These are phyloP conservation scores for Antigone vipio DNA, from an alignment of 2,113 vertebrate species.

Conservation along the genomic window DNA sequence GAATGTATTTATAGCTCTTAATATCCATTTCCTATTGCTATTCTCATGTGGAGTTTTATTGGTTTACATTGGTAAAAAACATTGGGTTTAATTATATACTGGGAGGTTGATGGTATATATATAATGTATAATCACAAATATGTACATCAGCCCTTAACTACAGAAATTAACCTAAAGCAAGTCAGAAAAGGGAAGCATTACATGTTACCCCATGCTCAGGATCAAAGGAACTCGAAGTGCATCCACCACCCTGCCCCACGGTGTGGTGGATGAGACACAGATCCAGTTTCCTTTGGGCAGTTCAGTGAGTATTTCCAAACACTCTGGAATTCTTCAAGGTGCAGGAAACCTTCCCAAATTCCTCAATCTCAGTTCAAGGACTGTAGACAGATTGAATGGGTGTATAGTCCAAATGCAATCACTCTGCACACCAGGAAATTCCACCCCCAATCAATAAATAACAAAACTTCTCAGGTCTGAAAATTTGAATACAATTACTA, in stretches of 20 bases:
- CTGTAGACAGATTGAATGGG: not conserved
- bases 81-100: not conserved
- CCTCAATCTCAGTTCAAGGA: not conserved
- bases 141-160: not conserved
- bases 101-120: not conserved
- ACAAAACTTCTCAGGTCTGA: not conserved
- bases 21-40: not conserved
- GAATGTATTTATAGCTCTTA: not conserved
- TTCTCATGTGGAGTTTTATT: not conserved
- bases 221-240: not conserved
- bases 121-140: not conserved
- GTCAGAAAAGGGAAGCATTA: not conserved
- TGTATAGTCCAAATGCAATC: not conserved
- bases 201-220: not conserved
- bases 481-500: not conserved
- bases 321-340: not conserved
- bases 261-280: not conserved
- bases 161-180: not conserved
- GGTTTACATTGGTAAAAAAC: not conserved
- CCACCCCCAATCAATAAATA: not conserved
- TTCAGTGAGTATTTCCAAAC: not conserved
- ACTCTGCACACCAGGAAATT: not conserved
- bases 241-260: accelerated
- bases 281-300: not conserved
- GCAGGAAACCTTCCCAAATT: not conserved